Conservation (phyloP, 2,797 vertebrate species). For the Cirrhinus molitorella region DNA sequence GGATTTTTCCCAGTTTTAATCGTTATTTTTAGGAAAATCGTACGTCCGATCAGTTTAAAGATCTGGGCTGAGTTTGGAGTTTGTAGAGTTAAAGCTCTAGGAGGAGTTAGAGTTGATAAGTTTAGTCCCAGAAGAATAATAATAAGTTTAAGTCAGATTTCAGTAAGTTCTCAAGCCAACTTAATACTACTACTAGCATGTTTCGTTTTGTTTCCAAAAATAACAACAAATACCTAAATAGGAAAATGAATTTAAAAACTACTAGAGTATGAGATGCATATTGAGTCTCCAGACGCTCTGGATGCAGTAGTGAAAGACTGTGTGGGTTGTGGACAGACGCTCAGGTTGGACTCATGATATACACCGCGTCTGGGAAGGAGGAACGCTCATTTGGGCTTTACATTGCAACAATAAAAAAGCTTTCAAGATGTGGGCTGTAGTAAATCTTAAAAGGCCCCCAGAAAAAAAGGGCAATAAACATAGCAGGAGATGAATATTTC, state of each 20-base stretch:
- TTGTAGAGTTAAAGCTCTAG: too few species aligned
- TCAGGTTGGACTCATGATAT: slow-evolving; percentile 64
- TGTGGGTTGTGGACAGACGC: slow-evolving; percentile 20
- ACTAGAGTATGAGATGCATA: background rate
- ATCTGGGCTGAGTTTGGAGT: too few species aligned
- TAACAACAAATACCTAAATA: too few species aligned
- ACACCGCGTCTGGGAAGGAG: slow-evolving; percentile 64
- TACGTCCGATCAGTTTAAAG: too few species aligned
- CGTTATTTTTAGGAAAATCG: too few species aligned
- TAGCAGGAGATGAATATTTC: slow-evolving; percentile 37
- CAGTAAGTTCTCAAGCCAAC: too few species aligned
- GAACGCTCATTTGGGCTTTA: slow-evolving; percentile 76
- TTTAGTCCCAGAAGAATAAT: too few species aligned
- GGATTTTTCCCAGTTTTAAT: too few species aligned
- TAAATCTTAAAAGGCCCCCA: slow-evolving; percentile 72
- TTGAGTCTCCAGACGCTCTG: background rate
- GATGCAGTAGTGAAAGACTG: background rate
- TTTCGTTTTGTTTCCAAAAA: too few species aligned
- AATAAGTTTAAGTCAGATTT: too few species aligned
- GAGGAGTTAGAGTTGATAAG: too few species aligned
- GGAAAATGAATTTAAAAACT: background rate
- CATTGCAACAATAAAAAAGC: slow-evolving; percentile 83
- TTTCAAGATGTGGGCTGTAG: slow-evolving; percentile 76
- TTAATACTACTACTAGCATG: too few species aligned
- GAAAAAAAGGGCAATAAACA: slow-evolving; percentile 43